These are phyloP conservation scores for Rhamnusium bicolor DNA, from an alignment of 2,888 invertebrate genomes.

Conservation along the genomic window DNA sequence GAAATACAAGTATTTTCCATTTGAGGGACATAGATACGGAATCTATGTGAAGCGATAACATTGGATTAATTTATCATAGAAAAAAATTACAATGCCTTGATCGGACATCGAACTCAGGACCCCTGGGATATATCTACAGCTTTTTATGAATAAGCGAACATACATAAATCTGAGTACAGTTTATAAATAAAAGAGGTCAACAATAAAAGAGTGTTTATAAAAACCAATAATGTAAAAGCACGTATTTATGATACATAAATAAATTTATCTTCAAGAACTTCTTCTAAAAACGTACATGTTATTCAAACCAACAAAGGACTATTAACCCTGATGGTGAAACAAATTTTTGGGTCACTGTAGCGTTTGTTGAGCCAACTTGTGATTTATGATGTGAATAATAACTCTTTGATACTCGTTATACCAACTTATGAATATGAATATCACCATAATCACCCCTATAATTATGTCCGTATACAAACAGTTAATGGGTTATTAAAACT, in stretches of 20 bases:
- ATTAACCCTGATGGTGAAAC: neutral
- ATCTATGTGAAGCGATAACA: too few species aligned
- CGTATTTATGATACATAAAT: neutral
- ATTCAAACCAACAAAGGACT: neutral
- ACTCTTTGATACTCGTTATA: conserved; percentile 24
- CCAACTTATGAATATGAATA: conserved; percentile 34
- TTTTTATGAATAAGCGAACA: too few species aligned
- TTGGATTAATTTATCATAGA: too few species aligned
- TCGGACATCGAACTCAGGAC: too few species aligned
- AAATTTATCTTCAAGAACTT: neutral
- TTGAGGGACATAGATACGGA: too few species aligned
- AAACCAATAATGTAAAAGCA: neutral
- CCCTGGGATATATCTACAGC: too few species aligned
- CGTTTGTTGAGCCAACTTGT: conserved; percentile 8
- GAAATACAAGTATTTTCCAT: too few species aligned
- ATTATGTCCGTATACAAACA: conserved; percentile 34
- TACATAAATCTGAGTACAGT: too few species aligned
- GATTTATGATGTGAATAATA: conserved; percentile 33
- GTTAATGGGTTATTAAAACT: conserved; percentile 36
- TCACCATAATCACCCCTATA: conserved; percentile 35
- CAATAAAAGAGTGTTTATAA: neutral
- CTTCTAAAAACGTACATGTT: neutral
- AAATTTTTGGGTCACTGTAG: neutral
- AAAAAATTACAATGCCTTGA: too few species aligned
- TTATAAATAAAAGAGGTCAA: too few species aligned